These are phyloP conservation scores for Flabesymbios commensalis DNA, from an alignment of 2,888 invertebrate genomes.

Conservation along the genomic window DNA sequence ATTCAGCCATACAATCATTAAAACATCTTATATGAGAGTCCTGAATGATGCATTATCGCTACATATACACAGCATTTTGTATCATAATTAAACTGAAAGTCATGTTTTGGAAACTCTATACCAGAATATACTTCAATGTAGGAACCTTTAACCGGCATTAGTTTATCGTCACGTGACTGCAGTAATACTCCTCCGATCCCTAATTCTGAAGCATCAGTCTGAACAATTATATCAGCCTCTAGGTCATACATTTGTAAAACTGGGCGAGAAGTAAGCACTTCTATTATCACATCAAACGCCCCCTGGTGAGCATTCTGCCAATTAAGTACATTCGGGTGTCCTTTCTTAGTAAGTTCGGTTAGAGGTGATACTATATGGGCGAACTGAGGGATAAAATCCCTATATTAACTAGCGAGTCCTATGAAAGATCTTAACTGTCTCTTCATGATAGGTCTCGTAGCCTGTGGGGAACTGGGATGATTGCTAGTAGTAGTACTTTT, in stretches of 20 bases:
- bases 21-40: too few relatives aligned
- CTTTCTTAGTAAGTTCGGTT: conserved; percentile 30
- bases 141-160: conserved; percentile 29
- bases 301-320: conserved; percentile 9
- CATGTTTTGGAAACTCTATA: too few relatives aligned
- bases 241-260: conserved; percentile 26
- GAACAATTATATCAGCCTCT: conserved; percentile 19
- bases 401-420: too few relatives aligned
- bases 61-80: too few relatives aligned
- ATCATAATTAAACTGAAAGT: too few relatives aligned
- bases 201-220: conserved; percentile 31
- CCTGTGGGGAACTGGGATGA: too few relatives aligned
- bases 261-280: conserved; percentile 1
- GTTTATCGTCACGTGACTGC: conserved; percentile 27
- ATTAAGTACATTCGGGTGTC: conserved; percentile 17
- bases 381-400: conserved; percentile 29
- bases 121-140: too few relatives aligned
- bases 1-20: too few relatives aligned
- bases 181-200: conserved; percentile 31
- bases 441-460: too few relatives aligned
- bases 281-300: neutral
- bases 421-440: too few relatives aligned
- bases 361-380: conserved; percentile 25
- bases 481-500: too few relatives aligned
- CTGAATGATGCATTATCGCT: too few relatives aligned